These are phyloP conservation scores for Carterocephalus palaemon DNA, from an alignment of 2,888 invertebrate species.

Conservation along the genomic window DNA sequence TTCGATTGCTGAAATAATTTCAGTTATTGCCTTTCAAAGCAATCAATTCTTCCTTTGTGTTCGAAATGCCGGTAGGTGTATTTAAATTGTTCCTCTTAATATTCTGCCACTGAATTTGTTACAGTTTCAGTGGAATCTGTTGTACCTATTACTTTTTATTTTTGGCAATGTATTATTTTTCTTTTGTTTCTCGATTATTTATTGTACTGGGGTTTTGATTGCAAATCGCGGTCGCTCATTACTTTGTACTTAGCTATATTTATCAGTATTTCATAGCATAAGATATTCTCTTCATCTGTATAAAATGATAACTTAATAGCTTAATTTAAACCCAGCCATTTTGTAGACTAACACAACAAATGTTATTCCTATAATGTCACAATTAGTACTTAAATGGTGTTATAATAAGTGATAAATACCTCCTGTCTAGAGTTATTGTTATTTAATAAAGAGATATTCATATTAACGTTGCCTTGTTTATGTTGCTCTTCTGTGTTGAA, in stretches of 20 bases:
- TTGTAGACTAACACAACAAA: constrained; percentile 2
- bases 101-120: too few relatives aligned
- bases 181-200: too few relatives aligned
- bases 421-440: constrained; percentile 76
- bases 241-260: background rate
- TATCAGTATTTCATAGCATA: constrained; percentile 7
- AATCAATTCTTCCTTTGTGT: background rate
- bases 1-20: constrained; percentile 4
- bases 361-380: constrained; percentile 47
- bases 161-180: too few relatives aligned
- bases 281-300: background rate
- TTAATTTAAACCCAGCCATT: background rate
- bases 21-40: background rate
- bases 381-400: constrained; percentile 40
- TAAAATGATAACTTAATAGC: background rate
- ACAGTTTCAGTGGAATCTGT: background rate
- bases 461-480: constrained; percentile 44
- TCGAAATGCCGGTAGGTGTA: background rate
- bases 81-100: too few relatives aligned
- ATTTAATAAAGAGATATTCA: constrained; percentile 74
- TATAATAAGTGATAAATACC: constrained; percentile 63
- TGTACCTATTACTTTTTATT: background rate
- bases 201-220: too few relatives aligned
- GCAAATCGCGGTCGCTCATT: too few relatives aligned
- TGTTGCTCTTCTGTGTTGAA: constrained; percentile 25